Base-by-base conservation (phyloP, 1,140 invertebrate genomes). In the Mercenaria mercenaria region DNA sequence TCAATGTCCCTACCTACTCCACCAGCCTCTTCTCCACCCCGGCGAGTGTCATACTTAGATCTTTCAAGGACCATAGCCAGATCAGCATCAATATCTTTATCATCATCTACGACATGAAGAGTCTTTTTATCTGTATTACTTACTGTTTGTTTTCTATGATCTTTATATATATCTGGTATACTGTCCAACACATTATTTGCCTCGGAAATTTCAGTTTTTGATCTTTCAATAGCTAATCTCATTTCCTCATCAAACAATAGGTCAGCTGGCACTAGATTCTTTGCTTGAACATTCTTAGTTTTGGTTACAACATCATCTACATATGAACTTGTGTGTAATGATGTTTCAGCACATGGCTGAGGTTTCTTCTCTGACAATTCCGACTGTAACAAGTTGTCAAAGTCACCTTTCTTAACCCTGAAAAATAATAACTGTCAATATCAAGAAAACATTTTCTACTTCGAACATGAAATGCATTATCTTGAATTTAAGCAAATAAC, bases 321-420 rank as follows among this genome's bases (percentile, higher is more conserved):
- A 76, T 41, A 2, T 6, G 10, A 13, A n/a, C 23, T 41, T 84
- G n/a, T 4, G 4, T 23, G 29, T 47, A 6, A 1, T 47, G 15
- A 18, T 29, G 15, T 69, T 23, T 59, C 26, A 79, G 37, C 11
- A 56, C 13, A 32, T 15, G 23, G 41, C 23, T 39, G 34, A 4
- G 52, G 64, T 20, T 79, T 52, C 29, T 50, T 56, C 39, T 43
- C 15, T 3, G 74, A 64, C 34, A 69, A 23, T 37, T n/a, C 67
- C 20, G n/a, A 29, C 11, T 47, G 74, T 41, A 91, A 67, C 77
- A 88, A 79, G 15, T 32, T 10, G 50, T 91, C 90, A 88, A 86
- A 91, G 18, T 91, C 69, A 20, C 90, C 90, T 79, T 81, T 88
- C 39, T 77, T 91, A 0, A 67, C 34, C 76, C 90, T 91, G 59